Base-by-base conservation (phyloP, 2,113 vertebrate species). In the Ptilorrhoa leucosticta region DNA sequence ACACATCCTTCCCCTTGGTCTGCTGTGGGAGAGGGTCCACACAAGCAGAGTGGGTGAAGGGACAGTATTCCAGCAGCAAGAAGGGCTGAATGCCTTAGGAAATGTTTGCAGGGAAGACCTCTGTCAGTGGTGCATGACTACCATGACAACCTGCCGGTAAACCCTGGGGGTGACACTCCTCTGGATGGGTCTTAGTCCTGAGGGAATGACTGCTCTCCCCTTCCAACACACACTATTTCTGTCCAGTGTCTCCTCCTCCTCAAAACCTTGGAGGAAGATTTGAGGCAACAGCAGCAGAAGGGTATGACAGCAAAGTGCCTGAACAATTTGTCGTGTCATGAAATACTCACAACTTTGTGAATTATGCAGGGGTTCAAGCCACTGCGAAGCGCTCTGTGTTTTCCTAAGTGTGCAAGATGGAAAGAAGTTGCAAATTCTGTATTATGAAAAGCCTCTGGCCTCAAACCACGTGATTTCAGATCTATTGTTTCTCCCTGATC, bases 371-470 rank as follows among this genome's bases (percentile, higher is more conserved):
- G 44, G 47, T 81, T 61, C n/a, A 71, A 87, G 47, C 39, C 51
- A 48, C 64, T 14, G 28, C 15, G 1, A 71, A 80, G n/a, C 22
- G 50, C 22, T 93, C 71, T 51, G 27, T 65, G 69, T 80, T 93
- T 86, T 83, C 64, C 54, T 70, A 66, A 73, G 54, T 63, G 24
- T 54, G 42, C 47, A 79, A 86, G 51, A 71, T 47, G 56, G 82
- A 88, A 80, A 80, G 60, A 88, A 93, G 56, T 89, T 90, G 37
- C 72, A 90, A 79, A 93, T 86, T 83, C 56, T 90, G 48, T 64
- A 56, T 42, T 78, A 71, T 78, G 83, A 73, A 78, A 86, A 50
- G 57, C 76, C 58, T 69, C 40, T 90, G 92, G 48, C 83, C 76
- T 87, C 71, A 50, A 75, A 91, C 64, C 48, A 4, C 28, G 2